phyloP scores from a whole-genome alignment of 2,888 invertebrate genomes.

The Hoplodrina blanda region DNA sequence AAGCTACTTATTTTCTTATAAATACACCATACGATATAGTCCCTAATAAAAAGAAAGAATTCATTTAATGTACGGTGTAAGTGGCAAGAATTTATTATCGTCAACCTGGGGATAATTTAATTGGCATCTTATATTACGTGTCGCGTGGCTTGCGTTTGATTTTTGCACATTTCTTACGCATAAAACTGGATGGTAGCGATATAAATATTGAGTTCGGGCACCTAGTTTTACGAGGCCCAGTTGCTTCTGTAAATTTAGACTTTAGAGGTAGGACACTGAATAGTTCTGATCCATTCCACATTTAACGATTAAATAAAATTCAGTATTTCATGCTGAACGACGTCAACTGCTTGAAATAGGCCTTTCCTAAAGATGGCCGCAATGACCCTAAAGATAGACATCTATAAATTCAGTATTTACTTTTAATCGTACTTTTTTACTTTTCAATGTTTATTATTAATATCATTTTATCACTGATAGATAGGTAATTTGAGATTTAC shows the following conservation, averaged over 20 bases:
- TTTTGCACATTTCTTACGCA: slow-evolving; percentile 48
- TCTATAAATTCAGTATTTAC: no score
- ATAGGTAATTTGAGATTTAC: no score
- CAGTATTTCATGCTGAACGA: neutral
- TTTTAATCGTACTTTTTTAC: no score
- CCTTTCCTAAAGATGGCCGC: no score
- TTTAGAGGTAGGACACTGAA: neutral
- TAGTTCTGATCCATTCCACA: neutral
- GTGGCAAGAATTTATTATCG: slow-evolving; percentile 42
- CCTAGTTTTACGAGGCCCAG: slow-evolving; percentile 15
- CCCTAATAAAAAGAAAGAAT: slow-evolving; percentile 21
- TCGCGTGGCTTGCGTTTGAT: slow-evolving; percentile 52
- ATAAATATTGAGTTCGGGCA: slow-evolving; percentile 12
- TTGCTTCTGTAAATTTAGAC: slow-evolving; percentile 11
- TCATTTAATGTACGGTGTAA: slow-evolving; percentile 25
- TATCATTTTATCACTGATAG: no score
- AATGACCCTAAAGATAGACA: no score
- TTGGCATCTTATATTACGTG: slow-evolving; percentile 48
- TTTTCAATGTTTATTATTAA: no score
- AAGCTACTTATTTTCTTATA: neutral
- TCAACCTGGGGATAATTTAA: slow-evolving; percentile 57
- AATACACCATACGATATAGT: neutral
- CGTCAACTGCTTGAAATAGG: no score
- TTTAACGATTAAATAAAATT: neutral
- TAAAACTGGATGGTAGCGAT: slow-evolving; percentile 23